Evolutionary conservation across 2,888 invertebrate genomes (phyloP), one percentile per base, ranked within the genome.

Genomic region (Pycnomerus fuliginosus): DNA sequence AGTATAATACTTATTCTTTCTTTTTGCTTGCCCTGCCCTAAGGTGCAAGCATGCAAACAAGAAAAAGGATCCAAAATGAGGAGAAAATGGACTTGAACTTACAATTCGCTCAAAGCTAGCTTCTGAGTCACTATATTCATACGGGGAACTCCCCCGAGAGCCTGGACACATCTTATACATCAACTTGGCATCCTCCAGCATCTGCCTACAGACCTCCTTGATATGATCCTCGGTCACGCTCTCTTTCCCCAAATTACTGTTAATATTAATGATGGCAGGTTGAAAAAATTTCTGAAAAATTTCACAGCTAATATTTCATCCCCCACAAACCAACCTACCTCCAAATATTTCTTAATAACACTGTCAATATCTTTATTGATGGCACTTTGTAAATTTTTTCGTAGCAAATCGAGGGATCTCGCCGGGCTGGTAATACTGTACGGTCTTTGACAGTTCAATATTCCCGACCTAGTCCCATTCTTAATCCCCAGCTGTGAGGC

Each of bases 311-410:
- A n/a, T n/a, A n/a, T n/a, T n/a, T n/a, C n/a, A n/a, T n/a, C n/a
- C n/a, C n/a, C n/a, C n/a, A n/a, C n/a, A n/a, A n/a, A n/a, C n/a
- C n/a, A n/a, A n/a, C 68, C 60, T 66, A 86, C 87, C 71, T 87
- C 85, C 45, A 88, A 73, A 71, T 89, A 89, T 64, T 84, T 85
- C 60, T 84, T 84, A 46, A 90, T 80, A 33, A 89, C 81, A 68
- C 79, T 79, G 71, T 87, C 83, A 60, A 89, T 85, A 62, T 89
- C 89, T 64, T 84, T 82, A 57, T 88, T 88, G 23, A 89, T 85
- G 31, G 81, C 80, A 48, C 81, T 81, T 71, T 89, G 90, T 62
- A 90, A 74, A 55, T 86, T 87, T 68, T 84, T 84, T 32, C 89
- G 70, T 28, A 89, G 68, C 60, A 88, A 76, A 63, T 89, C 88